Percentiles rank a stretch among this genome's conserved stretches.
Conservation (phyloP, 92 coral and sea anemone genomes). For the Phenganax stokvisi region DNA sequence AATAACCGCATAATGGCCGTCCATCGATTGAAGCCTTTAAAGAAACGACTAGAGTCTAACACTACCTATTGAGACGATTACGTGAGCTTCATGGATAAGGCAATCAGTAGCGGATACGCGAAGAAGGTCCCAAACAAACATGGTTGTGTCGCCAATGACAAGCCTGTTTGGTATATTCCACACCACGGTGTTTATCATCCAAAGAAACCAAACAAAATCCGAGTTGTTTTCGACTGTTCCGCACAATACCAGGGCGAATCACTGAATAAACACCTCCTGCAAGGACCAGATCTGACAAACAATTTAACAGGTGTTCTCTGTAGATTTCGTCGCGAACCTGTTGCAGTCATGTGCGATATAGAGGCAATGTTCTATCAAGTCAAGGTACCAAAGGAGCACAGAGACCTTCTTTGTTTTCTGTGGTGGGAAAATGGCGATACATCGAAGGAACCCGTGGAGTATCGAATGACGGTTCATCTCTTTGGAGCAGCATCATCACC, state of each 20-base stretch:
- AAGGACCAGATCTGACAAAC: conserved; percentile 61
- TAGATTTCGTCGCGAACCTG: conserved; percentile 43
- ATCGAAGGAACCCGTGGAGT: conserved; percentile 23
- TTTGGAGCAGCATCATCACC: conserved; percentile 58
- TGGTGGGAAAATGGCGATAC: conserved; percentile 54
- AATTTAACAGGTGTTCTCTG: conserved; percentile 52
- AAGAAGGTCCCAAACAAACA: background rate
- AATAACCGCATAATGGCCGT: conserved; percentile 42
- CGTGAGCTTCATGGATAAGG: conserved; percentile 33
- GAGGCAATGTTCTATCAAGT: conserved; percentile 60
- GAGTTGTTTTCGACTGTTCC: conserved; percentile 55
- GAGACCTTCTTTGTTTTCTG: conserved; percentile 7
- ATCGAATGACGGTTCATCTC: conserved; percentile 44
- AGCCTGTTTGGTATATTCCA: conserved; percentile 44
- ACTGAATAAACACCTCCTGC: conserved; percentile 55
- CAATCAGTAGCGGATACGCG: background rate
- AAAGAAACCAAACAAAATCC: conserved; percentile 53
- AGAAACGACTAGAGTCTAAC: conserved; percentile 41
- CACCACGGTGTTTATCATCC: conserved; percentile 58
- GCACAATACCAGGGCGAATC: conserved; percentile 42
- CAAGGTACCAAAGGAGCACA: conserved; percentile 40
- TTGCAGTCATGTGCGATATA: conserved; percentile 55
- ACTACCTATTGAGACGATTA: conserved; percentile 49
- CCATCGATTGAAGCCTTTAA: conserved; percentile 43
- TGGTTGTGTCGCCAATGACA: conserved; percentile 6